Conservation (phyloP, 2,113 vertebrate genomes). For the Asarcornis scutulata region DNA sequence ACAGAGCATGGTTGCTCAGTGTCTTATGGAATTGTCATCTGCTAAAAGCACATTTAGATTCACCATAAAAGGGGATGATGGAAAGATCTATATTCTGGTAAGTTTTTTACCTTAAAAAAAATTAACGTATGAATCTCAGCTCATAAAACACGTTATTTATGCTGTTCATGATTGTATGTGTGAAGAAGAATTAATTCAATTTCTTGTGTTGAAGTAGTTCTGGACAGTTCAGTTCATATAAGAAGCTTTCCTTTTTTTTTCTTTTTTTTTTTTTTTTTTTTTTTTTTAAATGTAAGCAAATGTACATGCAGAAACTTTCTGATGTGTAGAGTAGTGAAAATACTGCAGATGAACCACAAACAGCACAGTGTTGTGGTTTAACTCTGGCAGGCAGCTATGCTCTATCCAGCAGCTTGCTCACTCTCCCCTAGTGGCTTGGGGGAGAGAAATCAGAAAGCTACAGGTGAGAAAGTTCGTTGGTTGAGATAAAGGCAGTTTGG, state of each 20-base stretch:
- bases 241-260: fast-evolving
- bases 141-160: neutral
- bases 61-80: conserved; percentile 84
- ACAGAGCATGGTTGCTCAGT: conserved; percentile 82
- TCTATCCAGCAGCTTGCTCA: no score
- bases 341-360: neutral
- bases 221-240: neutral
- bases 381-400: no score
- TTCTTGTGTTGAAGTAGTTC: neutral
- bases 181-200: neutral
- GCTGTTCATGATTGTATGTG: neutral
- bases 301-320: neutral
- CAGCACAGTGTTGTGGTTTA: no score
- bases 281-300: neutral
- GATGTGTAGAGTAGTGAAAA: neutral
- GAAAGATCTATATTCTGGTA: conserved; percentile 87
- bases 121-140: neutral
- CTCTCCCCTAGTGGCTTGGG: no score
- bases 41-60: conserved; percentile 90
- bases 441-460: no score
- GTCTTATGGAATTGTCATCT: conserved; percentile 84
- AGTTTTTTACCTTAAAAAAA: conserved; percentile 38
- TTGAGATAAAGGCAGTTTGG: no score
- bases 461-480: no score
- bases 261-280: neutral